These are phyloP conservation scores for Rhabdornis inornatus DNA, from an alignment of 2,113 vertebrate species.

Conservation along the genomic window DNA sequence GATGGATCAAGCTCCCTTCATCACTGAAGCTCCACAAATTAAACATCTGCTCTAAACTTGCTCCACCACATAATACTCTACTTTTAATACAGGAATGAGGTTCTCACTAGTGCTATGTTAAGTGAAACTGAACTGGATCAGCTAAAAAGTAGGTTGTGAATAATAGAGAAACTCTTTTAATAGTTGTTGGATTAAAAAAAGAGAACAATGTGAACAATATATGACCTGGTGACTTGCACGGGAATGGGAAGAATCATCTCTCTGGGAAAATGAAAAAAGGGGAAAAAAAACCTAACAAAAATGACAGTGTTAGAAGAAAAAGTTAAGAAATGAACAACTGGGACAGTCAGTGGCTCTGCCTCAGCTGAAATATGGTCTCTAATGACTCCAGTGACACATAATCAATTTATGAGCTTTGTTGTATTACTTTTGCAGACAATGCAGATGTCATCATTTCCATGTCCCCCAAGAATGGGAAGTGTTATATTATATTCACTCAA, in stretches of 20 bases:
- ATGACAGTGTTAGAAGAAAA: neutral
- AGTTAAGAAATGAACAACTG: neutral
- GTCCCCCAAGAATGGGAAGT: neutral
- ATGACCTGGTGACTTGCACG: neutral
- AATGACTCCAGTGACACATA: neutral
- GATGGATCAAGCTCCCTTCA: neutral
- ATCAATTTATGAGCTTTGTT: slow-evolving; percentile 18
- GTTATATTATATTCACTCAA: neutral
- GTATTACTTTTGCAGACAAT: neutral
- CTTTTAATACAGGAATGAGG: neutral
- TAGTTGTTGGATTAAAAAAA: neutral
- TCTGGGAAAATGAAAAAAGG: neutral
- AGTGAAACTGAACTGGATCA: neutral
- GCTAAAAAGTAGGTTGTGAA: neutral
- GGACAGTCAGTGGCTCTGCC: neutral
- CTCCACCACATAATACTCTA: neutral
- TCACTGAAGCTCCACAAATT: neutral
- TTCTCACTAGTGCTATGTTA: neutral
- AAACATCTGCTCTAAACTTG: neutral
- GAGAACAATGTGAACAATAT: neutral
- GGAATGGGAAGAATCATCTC: neutral
- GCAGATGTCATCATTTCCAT: neutral
- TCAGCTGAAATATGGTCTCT: neutral
- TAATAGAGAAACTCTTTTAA: neutral
- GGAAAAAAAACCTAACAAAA: accelerated